A percentile compares a stretch with the other conserved stretches of the same genome.
Evolutionary conservation across 2,797 vertebrate species (phyloP).

Genomic region (Rhodeus uyekii): DNA sequence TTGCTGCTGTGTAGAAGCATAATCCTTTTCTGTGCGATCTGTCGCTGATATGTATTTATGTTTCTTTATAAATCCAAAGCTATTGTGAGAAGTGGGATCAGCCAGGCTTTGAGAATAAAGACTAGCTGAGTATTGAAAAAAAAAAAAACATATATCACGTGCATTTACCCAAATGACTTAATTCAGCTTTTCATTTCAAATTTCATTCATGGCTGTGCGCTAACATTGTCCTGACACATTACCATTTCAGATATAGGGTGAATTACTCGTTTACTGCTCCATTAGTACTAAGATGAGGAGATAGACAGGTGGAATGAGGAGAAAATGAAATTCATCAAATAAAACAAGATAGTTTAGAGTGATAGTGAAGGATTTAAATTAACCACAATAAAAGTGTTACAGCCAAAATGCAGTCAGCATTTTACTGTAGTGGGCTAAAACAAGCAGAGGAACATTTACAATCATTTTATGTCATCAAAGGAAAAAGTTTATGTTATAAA

Average conservation of each 20-base stretch:
- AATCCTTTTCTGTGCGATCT: not conserved
- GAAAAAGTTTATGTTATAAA: not conserved
- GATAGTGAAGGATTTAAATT: not conserved
- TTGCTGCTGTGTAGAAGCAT: slow-evolving; percentile 11
- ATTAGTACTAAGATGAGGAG: not conserved
- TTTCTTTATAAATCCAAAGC: slow-evolving; percentile 15
- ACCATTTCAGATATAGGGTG: slow-evolving; percentile 4
- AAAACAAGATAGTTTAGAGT: slow-evolving; percentile 11
- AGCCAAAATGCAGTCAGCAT: not conserved
- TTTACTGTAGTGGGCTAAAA: not conserved
- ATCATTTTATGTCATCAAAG: not conserved
- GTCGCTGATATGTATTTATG: slow-evolving; percentile 10
- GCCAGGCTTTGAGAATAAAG: slow-evolving; percentile 2
- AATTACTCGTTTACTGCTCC: not conserved
- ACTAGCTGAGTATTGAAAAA: not conserved
- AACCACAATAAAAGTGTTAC: not conserved
- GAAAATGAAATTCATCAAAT: slow-evolving; percentile 20
- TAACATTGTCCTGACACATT: slow-evolving; percentile 7
- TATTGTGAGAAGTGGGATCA: not conserved
- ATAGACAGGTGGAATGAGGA: slow-evolving; percentile 23
- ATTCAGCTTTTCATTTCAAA: not conserved
- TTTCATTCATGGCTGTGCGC: not conserved
- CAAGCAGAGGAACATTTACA: not conserved
- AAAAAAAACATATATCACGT: not conserved
- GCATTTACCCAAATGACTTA: not conserved